phyloP scores from a whole-genome alignment of 1,140 invertebrate species.

The Coelopa frigida region DNA sequence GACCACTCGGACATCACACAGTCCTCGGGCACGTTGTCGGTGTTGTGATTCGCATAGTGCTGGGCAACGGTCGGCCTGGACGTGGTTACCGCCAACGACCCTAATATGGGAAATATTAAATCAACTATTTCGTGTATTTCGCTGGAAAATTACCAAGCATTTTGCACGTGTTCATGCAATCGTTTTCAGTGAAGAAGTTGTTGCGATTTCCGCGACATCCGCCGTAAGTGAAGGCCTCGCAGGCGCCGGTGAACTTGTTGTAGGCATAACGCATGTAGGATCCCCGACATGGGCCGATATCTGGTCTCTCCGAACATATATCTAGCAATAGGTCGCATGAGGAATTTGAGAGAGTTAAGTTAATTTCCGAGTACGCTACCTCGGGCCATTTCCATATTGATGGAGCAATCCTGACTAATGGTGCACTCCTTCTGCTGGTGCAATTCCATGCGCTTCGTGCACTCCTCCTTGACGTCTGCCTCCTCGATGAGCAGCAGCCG shows the following conservation, averaged over 20 bases:
- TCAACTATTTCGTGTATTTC: not conserved
- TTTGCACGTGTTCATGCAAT: slow-evolving; percentile 67
- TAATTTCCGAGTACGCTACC: slow-evolving; percentile 47
- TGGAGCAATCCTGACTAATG: slow-evolving; percentile 58
- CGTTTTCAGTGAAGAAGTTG: slow-evolving; percentile 71
- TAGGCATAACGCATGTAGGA: slow-evolving; percentile 78
- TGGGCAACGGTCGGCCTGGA: not conserved
- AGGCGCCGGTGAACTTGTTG: slow-evolving; percentile 62
- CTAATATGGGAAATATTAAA: not conserved
- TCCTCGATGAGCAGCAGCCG: slow-evolving; percentile 59
- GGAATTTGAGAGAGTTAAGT: not conserved
- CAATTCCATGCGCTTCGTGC: slow-evolving; percentile 54
- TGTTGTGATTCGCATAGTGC: too few relatives aligned
- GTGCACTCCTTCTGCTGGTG: slow-evolving; percentile 59
- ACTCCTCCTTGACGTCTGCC: slow-evolving; percentile 50
- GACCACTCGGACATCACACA: slow-evolving; percentile 69
- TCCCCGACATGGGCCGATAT: slow-evolving; percentile 75
- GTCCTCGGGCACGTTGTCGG: slow-evolving; percentile 27
- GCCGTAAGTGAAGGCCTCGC: slow-evolving; percentile 76
- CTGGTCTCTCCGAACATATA: slow-evolving; percentile 65
- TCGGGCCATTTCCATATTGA: slow-evolving; percentile 67
- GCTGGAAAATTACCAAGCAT: slow-evolving; percentile 10
- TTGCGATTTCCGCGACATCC: slow-evolving; percentile 87
- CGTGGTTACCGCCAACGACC: slow-evolving; percentile 1
- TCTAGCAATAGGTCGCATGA: slow-evolving; percentile 46